Conservation (phyloP, 2,797 vertebrate species). For the Pelodytes ibericus region DNA sequence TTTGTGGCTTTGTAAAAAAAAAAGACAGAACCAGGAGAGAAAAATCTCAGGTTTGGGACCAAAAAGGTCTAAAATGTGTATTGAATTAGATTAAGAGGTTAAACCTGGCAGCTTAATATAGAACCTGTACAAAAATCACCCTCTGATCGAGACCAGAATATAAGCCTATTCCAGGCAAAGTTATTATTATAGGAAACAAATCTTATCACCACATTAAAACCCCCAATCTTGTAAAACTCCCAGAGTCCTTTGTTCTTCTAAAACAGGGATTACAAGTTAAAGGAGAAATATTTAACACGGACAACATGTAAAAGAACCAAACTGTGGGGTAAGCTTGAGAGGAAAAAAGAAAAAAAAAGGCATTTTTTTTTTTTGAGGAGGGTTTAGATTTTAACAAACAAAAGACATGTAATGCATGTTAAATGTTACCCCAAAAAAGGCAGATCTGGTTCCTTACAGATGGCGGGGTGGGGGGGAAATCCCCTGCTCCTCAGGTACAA, state of each 20-base stretch:
- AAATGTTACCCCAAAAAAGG: slow-evolving; percentile 11
- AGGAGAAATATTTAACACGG: background rate
- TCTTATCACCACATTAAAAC: too few relatives aligned
- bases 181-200: too few relatives aligned
- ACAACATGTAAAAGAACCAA: slow-evolving; percentile 13
- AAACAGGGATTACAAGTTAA: background rate
- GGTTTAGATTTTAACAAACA: slow-evolving; percentile 28
- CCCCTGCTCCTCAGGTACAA: slow-evolving; percentile 55
- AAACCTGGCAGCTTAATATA: slow-evolving; percentile 62
- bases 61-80: background rate
- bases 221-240: background rate
- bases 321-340: too few relatives aligned
- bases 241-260: background rate
- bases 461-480: background rate
- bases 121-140: slow-evolving; percentile 55
- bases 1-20: background rate
- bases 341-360: slow-evolving; percentile 9
- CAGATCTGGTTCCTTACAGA: background rate
- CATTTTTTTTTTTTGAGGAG: background rate
- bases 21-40: slow-evolving; percentile 43
- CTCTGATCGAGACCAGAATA: slow-evolving; percentile 60
- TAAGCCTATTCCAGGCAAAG: slow-evolving; percentile 48
- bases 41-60: background rate
- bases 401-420: slow-evolving; percentile 54
- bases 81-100: background rate